Percentiles rank a stretch among this genome's conserved stretches.
These are phyloP conservation scores for Geotrypetes seraphini DNA, from an alignment of 2,797 vertebrate genomes.

Conservation along the genomic window DNA sequence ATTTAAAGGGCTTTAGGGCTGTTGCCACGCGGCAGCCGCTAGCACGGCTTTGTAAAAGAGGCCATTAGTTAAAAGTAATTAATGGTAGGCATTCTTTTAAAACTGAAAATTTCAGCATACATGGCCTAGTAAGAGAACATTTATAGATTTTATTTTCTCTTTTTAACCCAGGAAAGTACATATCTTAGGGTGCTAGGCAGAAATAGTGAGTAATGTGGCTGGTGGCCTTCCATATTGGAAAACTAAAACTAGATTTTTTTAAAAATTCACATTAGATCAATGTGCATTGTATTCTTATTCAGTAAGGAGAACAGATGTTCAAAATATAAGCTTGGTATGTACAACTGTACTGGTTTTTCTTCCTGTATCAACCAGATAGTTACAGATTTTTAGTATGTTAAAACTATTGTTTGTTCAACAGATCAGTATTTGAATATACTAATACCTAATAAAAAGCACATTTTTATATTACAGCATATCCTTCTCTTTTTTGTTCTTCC, in stretches of 20 bases:
- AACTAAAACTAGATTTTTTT: no score
- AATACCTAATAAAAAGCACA: no score
- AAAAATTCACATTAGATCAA: slow-evolving; percentile 12
- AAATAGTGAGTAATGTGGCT: slow-evolving; percentile 11
- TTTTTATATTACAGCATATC: slow-evolving; percentile 5
- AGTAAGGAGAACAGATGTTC: slow-evolving; percentile 9
- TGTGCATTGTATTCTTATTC: slow-evolving; percentile 13
- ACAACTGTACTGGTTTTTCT: slow-evolving; percentile 13
- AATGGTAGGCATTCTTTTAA: slow-evolving; percentile 35
- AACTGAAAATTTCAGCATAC: slow-evolving; percentile 28
- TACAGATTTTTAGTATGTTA: slow-evolving; percentile 6
- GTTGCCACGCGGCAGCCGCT: no score
- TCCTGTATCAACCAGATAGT: slow-evolving; percentile 12
- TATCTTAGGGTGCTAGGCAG: slow-evolving; percentile 25
- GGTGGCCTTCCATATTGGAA: slow-evolving; percentile 13
- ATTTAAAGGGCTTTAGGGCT: no score
- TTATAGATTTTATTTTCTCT: slow-evolving; percentile 1
- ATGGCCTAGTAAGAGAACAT: slow-evolving; percentile 5
- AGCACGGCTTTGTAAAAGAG: no score
- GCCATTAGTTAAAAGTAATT: slow-evolving; percentile 42
- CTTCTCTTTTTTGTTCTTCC: slow-evolving; percentile 15
- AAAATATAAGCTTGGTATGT: slow-evolving; percentile 11
- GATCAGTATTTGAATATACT: slow-evolving; percentile 7
- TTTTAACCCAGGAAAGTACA: slow-evolving; percentile 11
- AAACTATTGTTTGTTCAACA: slow-evolving; percentile 15